Evolutionary conservation across 2,113 vertebrate species (phyloP).

Genomic region (Megatriorchis doriae): DNA sequence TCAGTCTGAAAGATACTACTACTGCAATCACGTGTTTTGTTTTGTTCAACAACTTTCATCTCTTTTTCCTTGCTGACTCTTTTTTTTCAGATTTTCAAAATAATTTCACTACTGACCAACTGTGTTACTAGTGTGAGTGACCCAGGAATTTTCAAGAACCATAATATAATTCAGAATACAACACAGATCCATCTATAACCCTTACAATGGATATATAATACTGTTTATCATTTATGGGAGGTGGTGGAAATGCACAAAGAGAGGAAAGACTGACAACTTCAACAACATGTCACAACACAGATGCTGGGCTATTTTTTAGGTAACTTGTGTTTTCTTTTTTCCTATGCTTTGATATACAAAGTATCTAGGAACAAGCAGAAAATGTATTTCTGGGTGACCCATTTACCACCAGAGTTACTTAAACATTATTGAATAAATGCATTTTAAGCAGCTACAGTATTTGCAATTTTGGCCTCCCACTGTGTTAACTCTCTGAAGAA

Average conservation of each 20-base stretch:
- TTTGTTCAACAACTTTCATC: not conserved
- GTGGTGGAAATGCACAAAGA: not conserved
- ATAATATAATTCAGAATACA: not conserved
- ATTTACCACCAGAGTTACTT: not conserved
- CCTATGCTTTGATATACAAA: not conserved
- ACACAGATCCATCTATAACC: not conserved
- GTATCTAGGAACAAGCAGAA: not conserved
- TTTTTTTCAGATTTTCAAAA: not conserved
- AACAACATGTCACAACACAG: not conserved
- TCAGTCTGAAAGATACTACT: not conserved
- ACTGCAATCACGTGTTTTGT: not conserved
- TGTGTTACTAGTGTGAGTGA: not conserved
- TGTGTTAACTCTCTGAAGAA: not conserved
- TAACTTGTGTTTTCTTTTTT: not conserved
- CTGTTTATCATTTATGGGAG: not conserved
- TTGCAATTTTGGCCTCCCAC: not conserved
- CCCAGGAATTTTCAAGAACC: not conserved
- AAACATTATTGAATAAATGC: not conserved
- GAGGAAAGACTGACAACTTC: not conserved
- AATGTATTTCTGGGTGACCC: not conserved
- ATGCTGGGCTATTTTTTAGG: not conserved
- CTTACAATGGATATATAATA: not conserved
- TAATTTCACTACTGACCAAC: not conserved
- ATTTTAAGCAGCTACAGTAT: not conserved
- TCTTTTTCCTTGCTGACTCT: not conserved